phyloP scores from a whole-genome alignment of 2,797 vertebrate genomes.

The Holocentrus rufus region DNA sequence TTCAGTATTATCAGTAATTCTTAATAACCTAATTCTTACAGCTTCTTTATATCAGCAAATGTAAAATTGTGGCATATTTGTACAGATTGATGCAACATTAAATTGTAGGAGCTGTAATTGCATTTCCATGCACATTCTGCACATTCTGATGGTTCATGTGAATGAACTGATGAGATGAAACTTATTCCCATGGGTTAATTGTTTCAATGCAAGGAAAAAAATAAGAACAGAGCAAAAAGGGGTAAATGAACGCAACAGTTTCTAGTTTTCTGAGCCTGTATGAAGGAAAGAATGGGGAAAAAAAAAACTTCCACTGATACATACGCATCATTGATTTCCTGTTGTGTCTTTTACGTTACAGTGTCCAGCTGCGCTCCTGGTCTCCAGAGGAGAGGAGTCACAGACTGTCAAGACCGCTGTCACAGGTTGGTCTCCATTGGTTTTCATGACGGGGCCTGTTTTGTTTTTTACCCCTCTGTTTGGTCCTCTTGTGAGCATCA shows the following conservation, averaged over 20 bases:
- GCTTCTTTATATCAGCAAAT: not conserved
- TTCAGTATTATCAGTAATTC: not conserved
- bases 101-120: not conserved
- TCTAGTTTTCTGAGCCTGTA: too few relatives aligned
- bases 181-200: too few relatives aligned
- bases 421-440: conserved; percentile 78
- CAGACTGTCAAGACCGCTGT: conserved; percentile 78
- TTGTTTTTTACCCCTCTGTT: not conserved
- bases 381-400: conserved; percentile 81
- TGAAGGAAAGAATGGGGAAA: too few relatives aligned
- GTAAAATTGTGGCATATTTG: not conserved
- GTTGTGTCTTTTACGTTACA: conserved; percentile 54
- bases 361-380: conserved; percentile 79
- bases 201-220: too few relatives aligned
- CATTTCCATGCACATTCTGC: not conserved
- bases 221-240: too few relatives aligned
- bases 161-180: not conserved
- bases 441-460: not conserved
- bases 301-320: too few relatives aligned
- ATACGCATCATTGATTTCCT: conserved; percentile 6
- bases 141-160: not conserved
- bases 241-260: too few relatives aligned
- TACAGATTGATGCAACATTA: not conserved
- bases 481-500: not conserved
- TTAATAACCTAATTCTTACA: not conserved